Percentiles rank a stretch among this genome's conserved stretches.
These are phyloP conservation scores for Archips crataeganus DNA, from an alignment of 2,888 invertebrate genomes.

Conservation along the genomic window DNA sequence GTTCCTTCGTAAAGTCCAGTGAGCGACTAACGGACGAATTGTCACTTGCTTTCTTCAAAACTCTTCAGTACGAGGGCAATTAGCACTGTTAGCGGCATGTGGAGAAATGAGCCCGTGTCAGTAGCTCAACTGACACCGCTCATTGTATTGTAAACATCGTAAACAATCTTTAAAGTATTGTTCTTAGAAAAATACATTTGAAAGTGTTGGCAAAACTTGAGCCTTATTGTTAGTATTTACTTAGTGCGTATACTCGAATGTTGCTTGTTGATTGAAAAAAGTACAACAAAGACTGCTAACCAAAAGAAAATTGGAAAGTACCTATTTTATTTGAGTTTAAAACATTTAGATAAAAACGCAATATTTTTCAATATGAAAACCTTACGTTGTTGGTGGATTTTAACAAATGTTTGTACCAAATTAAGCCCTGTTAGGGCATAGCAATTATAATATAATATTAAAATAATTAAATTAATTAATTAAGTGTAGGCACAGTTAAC, in stretches of 20 bases:
- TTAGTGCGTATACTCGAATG: neutral
- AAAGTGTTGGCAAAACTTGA: neutral
- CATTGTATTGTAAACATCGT: slow-evolving; percentile 50
- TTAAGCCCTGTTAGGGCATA: no score
- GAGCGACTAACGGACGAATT: slow-evolving; percentile 62
- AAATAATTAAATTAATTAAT: neutral
- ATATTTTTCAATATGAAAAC: no score
- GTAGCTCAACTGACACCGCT: slow-evolving; percentile 62
- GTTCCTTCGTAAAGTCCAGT: slow-evolving; percentile 51
- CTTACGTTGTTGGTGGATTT: no score
- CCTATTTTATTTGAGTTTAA: no score
- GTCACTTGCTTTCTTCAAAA: slow-evolving; percentile 61
- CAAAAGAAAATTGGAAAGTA: no score
- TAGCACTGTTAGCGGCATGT: slow-evolving; percentile 66
- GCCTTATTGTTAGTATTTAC: neutral
- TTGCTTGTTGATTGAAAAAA: neutral
- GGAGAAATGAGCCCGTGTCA: slow-evolving; percentile 67
- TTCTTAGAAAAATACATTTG: neutral
- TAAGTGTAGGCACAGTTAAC: neutral
- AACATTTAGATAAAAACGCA: no score
- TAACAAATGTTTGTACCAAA: no score
- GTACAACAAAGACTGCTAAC: no score
- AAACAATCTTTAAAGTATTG: slow-evolving; percentile 26
- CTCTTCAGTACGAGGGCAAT: slow-evolving; percentile 62
- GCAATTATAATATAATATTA: no score